These are phyloP conservation scores for Cyprinus carpio DNA, from an alignment of 2,113 vertebrate genomes.

Conservation along the genomic window DNA sequence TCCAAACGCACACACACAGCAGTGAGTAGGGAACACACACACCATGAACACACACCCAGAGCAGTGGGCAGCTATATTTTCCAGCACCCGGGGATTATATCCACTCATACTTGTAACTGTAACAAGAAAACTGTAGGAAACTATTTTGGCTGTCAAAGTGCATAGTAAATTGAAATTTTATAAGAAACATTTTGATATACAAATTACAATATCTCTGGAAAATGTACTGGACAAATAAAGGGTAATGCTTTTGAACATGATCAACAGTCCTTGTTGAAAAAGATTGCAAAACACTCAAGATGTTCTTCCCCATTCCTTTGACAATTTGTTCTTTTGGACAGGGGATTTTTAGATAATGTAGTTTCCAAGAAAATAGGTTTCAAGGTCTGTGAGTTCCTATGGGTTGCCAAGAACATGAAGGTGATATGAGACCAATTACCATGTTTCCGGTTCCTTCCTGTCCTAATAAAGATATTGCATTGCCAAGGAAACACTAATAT, in stretches of 20 bases:
- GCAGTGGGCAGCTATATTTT: too few relatives aligned
- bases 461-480: conserved; percentile 42
- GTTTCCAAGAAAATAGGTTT: neutral
- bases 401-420: neutral
- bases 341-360: neutral
- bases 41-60: too few relatives aligned
- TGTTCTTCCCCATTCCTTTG: neutral
- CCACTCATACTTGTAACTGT: neutral
- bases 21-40: too few relatives aligned
- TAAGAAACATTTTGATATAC: too few relatives aligned
- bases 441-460: conserved; percentile 35
- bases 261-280: neutral
- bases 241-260: neutral
- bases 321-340: neutral
- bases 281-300: neutral
- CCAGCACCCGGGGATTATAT: too few relatives aligned
- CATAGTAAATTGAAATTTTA: too few relatives aligned
- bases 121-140: neutral
- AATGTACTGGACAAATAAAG: neutral
- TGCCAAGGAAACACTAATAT: conserved; percentile 37
- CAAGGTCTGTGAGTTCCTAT: neutral
- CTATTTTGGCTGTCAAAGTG: too few relatives aligned
- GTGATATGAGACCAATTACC: conserved; percentile 3
- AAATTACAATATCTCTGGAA: too few relatives aligned
- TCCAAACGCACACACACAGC: too few relatives aligned